Conservation (phyloP, 2,113 vertebrate genomes). For the Nothocercus nigrocapillus region DNA sequence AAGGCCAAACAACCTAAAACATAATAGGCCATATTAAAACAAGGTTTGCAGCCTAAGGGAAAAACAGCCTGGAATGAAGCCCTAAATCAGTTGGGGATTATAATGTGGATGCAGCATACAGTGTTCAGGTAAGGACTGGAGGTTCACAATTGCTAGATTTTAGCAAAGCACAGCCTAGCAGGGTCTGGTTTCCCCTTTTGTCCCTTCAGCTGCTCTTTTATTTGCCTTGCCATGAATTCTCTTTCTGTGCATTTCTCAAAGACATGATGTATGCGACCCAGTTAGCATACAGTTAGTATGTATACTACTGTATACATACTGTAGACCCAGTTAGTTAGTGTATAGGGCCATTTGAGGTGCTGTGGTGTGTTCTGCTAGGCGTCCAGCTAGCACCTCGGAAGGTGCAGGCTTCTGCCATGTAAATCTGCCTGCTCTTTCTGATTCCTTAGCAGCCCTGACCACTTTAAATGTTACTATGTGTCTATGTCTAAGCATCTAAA, state of each 20-base stretch:
- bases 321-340: too few relatives aligned
- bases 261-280: background rate
- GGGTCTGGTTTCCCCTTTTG: background rate
- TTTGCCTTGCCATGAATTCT: background rate
- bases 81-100: background rate
- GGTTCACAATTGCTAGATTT: background rate
- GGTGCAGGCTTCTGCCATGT: accelerated
- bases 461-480: background rate
- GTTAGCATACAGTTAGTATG: too few relatives aligned
- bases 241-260: background rate
- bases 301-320: too few relatives aligned
- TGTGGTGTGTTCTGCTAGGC: background rate
- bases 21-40: background rate
- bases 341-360: background rate
- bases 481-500: background rate
- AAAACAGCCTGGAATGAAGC: background rate
- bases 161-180: background rate
- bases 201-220: background rate
- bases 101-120: background rate
- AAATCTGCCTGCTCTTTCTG: background rate
- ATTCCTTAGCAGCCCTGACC: background rate
- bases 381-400: background rate
- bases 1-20: background rate
- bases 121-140: accelerated
- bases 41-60: background rate